These are phyloP conservation scores for Pegoplata infirma DNA, from an alignment of 2,888 invertebrate genomes.

Conservation along the genomic window DNA sequence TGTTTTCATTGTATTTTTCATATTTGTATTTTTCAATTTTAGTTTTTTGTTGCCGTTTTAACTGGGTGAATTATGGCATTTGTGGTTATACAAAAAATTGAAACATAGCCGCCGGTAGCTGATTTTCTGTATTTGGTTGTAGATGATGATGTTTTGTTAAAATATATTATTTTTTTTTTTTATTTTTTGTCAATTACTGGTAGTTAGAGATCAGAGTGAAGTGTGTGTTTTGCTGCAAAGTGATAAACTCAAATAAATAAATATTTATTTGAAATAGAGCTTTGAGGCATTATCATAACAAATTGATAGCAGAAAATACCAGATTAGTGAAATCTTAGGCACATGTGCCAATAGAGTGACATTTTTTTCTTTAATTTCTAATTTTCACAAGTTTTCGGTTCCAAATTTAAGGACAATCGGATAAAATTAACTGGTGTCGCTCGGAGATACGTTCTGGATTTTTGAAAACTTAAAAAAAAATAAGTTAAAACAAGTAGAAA, in stretches of 20 bases:
- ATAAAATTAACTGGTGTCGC: no score
- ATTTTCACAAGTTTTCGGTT: no score
- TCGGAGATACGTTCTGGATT: no score
- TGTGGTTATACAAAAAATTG: constrained; percentile 27
- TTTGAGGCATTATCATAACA: constrained; percentile 11
- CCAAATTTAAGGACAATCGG: no score
- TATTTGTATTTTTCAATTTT: neutral
- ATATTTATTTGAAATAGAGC: constrained; percentile 26
- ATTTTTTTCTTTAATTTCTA: no score
- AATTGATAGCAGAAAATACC: neutral
- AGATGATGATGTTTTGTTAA: neutral
- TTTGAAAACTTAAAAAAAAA: no score
- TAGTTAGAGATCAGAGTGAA: neutral
- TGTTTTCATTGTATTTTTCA: neutral
- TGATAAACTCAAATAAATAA: constrained; percentile 21
- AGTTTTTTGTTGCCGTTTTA: neutral
- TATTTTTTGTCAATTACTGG: constrained; percentile 10
- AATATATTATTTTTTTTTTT: no score
- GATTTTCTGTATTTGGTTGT: constrained; percentile 8
- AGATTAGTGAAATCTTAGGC: neutral
- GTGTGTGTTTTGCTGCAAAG: neutral
- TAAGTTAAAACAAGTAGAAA: no score
- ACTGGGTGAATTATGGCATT: constrained; percentile 30
- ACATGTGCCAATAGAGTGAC: no score
- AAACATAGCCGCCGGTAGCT: constrained; percentile 40